A percentile compares a stretch with the other conserved stretches of the same genome.
Conservation (phyloP, 92 coral and sea anemone species). For the Hydrozoanthus gracilis region DNA sequence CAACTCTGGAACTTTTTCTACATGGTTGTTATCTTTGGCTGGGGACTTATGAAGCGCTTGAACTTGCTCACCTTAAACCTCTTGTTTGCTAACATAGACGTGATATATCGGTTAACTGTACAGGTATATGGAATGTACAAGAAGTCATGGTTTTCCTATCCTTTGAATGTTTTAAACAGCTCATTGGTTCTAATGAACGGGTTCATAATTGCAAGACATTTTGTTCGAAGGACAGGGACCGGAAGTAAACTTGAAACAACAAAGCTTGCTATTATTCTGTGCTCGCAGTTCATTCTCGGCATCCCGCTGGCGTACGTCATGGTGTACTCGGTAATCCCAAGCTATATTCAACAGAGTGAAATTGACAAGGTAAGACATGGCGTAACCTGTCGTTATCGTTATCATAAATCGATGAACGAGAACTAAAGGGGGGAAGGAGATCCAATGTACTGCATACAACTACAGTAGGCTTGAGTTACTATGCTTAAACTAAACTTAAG, state of each 20-base stretch:
- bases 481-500: no score
- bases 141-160: slow-evolving; percentile 57
- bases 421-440: no score
- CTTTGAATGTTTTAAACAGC: slow-evolving; percentile 42
- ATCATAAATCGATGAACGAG: no score
- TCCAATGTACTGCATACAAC: no score
- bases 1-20: slow-evolving; percentile 67
- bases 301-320: slow-evolving; percentile 48
- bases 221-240: slow-evolving; percentile 4
- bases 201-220: slow-evolving; percentile 46
- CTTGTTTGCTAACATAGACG: slow-evolving; percentile 52
- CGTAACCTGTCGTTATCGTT: no score
- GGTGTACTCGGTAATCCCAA: slow-evolving; percentile 56
- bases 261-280: slow-evolving; percentile 49
- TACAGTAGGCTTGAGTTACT: no score
- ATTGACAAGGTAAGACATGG: slow-evolving; percentile 49
- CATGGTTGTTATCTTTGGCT: slow-evolving; percentile 52
- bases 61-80: slow-evolving; percentile 56
- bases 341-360: slow-evolving; percentile 51
- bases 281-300: slow-evolving; percentile 62
- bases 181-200: slow-evolving; percentile 44
- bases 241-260: neutral
- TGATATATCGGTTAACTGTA: slow-evolving; percentile 47
- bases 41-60: slow-evolving; percentile 59
- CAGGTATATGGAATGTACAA: slow-evolving; percentile 56